These are phyloP conservation scores for Streptopelia turtur DNA, from an alignment of 2,797 vertebrate species.

Conservation along the genomic window DNA sequence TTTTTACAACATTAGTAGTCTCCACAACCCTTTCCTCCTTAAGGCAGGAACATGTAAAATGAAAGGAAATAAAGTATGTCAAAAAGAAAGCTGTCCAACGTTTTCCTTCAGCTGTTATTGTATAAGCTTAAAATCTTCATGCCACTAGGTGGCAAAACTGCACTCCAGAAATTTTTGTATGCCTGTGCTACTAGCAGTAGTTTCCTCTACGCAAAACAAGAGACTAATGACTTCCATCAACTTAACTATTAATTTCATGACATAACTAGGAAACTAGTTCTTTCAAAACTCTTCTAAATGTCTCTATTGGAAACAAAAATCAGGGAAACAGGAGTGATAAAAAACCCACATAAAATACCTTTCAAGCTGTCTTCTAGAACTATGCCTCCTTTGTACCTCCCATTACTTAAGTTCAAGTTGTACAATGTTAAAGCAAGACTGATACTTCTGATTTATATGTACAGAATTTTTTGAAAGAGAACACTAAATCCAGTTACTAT, in stretches of 20 bases:
- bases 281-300: background rate
- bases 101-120: background rate
- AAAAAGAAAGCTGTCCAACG: background rate
- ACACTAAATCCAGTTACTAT: background rate
- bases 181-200: background rate
- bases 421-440: background rate
- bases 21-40: background rate
- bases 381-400: background rate
- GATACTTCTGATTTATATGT: background rate
- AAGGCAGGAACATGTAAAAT: background rate
- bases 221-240: background rate
- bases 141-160: constrained; percentile 52
- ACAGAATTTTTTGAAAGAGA: background rate
- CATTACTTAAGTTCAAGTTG: background rate
- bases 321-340: fast-evolving
- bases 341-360: background rate
- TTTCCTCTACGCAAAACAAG: background rate
- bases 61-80: background rate
- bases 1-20: background rate
- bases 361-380: background rate
- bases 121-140: background rate
- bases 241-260: background rate
- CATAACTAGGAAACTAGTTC: background rate
- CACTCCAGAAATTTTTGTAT: background rate
- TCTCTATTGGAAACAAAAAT: background rate